phyloP scores from a whole-genome alignment of 2,797 vertebrate genomes.

The Molossus molossus region DNA sequence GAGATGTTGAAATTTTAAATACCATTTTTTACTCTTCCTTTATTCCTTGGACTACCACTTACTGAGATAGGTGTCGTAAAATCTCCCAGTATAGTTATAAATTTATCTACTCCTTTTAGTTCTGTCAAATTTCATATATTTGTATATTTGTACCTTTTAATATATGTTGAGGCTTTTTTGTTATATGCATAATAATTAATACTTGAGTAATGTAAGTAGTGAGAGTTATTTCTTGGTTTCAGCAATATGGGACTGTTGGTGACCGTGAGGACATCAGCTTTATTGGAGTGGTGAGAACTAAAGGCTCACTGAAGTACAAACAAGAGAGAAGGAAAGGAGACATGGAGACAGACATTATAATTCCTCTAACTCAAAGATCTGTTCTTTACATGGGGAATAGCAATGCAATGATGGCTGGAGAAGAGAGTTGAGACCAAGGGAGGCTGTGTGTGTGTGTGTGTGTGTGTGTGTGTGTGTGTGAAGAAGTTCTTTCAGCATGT shows the following conservation, averaged over 20 bases:
- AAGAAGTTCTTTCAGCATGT: background rate
- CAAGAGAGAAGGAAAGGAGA: background rate
- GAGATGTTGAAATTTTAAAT: background rate
- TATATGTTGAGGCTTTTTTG: background rate
- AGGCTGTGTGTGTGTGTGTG: background rate
- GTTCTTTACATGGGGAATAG: background rate
- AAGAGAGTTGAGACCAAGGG: background rate
- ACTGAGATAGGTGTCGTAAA: background rate
- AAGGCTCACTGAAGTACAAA: background rate
- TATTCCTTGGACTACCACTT: background rate
- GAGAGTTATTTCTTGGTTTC: background rate
- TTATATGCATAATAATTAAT: background rate
- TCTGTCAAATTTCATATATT: background rate
- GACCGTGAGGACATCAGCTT: background rate
- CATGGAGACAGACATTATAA: background rate
- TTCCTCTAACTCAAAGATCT: background rate
- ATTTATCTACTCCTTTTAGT: constrained; percentile 19
- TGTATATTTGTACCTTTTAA: background rate
- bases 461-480: background rate
- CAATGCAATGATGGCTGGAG: background rate
- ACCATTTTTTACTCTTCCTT: background rate
- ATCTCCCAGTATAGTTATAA: background rate
- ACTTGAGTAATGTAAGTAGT: background rate
- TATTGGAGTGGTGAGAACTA: background rate
- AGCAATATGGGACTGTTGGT: background rate